A percentile compares a stretch with the other conserved stretches of the same genome.
Evolutionary conservation across 2,113 vertebrate species (phyloP).

Genomic region (Aegithalos caudatus): DNA sequence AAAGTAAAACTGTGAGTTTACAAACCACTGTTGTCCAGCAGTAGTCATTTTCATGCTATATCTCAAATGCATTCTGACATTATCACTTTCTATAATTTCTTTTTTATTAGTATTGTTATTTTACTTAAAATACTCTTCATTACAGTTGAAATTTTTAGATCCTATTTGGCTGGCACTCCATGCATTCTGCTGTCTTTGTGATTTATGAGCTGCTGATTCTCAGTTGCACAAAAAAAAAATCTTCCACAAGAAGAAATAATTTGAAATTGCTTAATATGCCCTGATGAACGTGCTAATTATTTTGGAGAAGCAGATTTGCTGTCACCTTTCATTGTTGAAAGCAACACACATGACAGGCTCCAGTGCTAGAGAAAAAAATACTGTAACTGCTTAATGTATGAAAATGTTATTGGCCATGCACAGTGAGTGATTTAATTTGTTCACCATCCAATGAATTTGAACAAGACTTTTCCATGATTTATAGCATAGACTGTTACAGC

Average conservation of each 20-base stretch:
- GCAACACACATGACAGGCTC: not conserved
- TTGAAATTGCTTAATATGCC: constrained; percentile 13
- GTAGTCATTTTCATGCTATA: not conserved
- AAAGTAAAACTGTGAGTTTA: constrained; percentile 1
- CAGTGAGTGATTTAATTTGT: constrained; percentile 8
- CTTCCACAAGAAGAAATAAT: not conserved
- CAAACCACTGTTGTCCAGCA: not conserved
- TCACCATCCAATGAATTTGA: constrained; percentile 10
- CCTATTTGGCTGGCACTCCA: not conserved
- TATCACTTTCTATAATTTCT: not conserved
- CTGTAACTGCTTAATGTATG: not conserved
- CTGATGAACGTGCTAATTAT: constrained; percentile 38
- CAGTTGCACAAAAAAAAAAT: not conserved
- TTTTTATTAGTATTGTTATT: not conserved
- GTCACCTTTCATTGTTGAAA: not conserved
- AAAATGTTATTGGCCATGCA: not conserved
- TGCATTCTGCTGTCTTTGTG: constrained; percentile 17
- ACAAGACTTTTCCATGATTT: constrained; percentile 20
- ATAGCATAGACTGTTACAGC: not conserved
- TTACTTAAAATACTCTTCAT: constrained; percentile 15
- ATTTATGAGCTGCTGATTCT: constrained; percentile 48
- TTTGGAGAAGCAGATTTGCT: not conserved
- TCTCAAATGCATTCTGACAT: not conserved
- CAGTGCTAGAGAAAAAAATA: not conserved
- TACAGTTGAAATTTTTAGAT: not conserved